A percentile compares a stretch with the other conserved stretches of the same genome.
Conservation (phyloP, 1,140 invertebrate species). For the Euwallacea fornicatus region DNA sequence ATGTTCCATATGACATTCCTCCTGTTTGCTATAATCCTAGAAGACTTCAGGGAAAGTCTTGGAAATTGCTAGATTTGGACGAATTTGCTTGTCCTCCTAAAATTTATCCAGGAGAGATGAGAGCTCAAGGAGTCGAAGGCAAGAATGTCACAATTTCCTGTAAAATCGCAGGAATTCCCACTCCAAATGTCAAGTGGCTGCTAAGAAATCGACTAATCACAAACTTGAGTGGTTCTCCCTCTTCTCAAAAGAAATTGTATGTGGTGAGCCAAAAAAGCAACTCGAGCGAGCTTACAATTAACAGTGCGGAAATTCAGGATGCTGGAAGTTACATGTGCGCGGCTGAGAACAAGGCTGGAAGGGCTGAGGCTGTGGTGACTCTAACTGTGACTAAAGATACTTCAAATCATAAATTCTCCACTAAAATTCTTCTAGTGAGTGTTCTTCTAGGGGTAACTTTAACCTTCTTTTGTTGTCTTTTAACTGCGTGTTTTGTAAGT, state of each 20-base stretch:
- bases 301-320: slow-evolving; percentile 68
- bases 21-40: slow-evolving; percentile 68
- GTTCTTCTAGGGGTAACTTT: slow-evolving; percentile 61
- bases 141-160: slow-evolving; percentile 75
- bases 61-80: slow-evolving; percentile 74
- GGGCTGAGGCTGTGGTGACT: slow-evolving; percentile 69
- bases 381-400: slow-evolving; percentile 63
- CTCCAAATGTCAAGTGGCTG: slow-evolving; percentile 64
- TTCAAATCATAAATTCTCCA: slow-evolving; percentile 55
- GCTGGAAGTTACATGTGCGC: slow-evolving; percentile 72
- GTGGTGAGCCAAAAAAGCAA: slow-evolving; percentile 56
- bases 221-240: slow-evolving; percentile 55
- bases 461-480: slow-evolving; percentile 61
- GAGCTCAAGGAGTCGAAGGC: slow-evolving; percentile 64
- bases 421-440: slow-evolving; percentile 60
- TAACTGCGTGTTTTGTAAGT: slow-evolving; percentile 62
- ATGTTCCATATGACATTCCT: slow-evolving; percentile 70
- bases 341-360: slow-evolving; percentile 77
- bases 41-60: slow-evolving; percentile 64
- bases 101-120: slow-evolving; percentile 59
- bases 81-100: slow-evolving; percentile 79
- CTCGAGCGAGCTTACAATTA: slow-evolving; percentile 70
- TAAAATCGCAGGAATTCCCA: slow-evolving; percentile 68
- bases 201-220: slow-evolving; percentile 57
- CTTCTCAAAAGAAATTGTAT: slow-evolving; percentile 56